These are phyloP conservation scores for Rhinoptilus africanus DNA, from an alignment of 2,113 vertebrate genomes.

Conservation along the genomic window DNA sequence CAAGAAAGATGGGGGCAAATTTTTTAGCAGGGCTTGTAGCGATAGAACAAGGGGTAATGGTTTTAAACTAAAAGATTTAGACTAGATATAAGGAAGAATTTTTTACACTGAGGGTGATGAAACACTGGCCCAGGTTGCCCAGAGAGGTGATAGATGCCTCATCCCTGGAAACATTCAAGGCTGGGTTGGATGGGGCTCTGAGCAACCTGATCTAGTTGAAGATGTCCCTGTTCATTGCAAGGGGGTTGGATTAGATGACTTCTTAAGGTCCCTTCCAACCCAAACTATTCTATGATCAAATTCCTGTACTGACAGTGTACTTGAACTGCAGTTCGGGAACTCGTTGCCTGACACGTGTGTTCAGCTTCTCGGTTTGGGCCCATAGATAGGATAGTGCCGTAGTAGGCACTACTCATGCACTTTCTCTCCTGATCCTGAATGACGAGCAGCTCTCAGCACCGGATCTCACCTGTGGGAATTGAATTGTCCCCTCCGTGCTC, in stretches of 20 bases:
- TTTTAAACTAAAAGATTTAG: background rate
- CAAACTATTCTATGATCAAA: background rate
- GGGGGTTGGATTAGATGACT: background rate
- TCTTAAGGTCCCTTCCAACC: background rate
- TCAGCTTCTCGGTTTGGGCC: background rate
- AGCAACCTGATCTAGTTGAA: background rate
- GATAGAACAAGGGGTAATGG: background rate
- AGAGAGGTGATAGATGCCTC: background rate
- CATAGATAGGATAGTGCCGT: background rate
- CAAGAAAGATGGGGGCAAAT: background rate
- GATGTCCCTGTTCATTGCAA: background rate
- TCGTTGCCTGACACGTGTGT: fast-evolving
- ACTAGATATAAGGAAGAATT: background rate
- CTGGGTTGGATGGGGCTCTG: background rate
- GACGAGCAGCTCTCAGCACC: background rate
- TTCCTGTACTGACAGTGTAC: background rate
- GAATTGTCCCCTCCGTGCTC: background rate
- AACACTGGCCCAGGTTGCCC: background rate
- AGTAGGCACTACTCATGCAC: background rate
- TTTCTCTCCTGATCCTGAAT: background rate
- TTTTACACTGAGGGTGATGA: background rate
- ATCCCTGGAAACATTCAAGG: background rate
- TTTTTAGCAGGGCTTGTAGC: background rate
- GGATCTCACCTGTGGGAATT: background rate
- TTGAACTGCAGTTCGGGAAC: background rate